Evolutionary conservation across 2,797 vertebrate species (phyloP), one percentile per base, ranked within the genome.

Genomic region (Eutrigla gurnardus): DNA sequence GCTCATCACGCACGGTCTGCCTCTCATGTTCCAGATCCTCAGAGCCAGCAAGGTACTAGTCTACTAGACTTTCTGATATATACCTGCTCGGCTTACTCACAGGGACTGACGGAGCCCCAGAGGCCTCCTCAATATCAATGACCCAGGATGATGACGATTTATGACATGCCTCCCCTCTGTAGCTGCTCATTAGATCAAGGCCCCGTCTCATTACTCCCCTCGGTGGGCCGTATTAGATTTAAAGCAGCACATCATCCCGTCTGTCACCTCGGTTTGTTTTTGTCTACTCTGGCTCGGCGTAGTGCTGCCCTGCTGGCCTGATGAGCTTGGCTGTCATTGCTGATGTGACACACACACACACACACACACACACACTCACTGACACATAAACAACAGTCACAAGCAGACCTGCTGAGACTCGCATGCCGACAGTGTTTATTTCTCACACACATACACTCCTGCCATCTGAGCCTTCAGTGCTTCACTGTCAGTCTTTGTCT

Each of bases 1-100:
- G 87, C 96, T 99, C 46, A 91, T 99, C 80, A 97, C 96, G 0
- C 96, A 98, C 11, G 97, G 97, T 32, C 91, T 99, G 81, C 97
- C 98, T 35, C 95, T 99, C 70, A 96, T 99, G 96, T 98, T 98
- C 83, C 96, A 99, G 91, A 98, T 99, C 91, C 90, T 99, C 88
- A 94, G 96, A 86, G 97, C 96, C 80, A 98, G 98, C 96, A 99
- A 99, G 97, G 98, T 95, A 85, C 81, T 4, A 15, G 32, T 7
- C n/a, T 8, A 0, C 59, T 43, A 14, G 3, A 43, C 40, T 54
- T 57, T 61, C 4, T 52, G 10, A 47, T 39, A 12, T 37, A 25
- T 59, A 25, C 25, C 42, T 37, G 4, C 47, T 75, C 14, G 57
- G 65, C 65, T 63, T 64, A 33, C 35, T 63, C 54, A 9, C 63